Evolutionary conservation across 2,113 vertebrate species (phyloP).

Genomic region (Poeciliopsis turrubarensis): DNA sequence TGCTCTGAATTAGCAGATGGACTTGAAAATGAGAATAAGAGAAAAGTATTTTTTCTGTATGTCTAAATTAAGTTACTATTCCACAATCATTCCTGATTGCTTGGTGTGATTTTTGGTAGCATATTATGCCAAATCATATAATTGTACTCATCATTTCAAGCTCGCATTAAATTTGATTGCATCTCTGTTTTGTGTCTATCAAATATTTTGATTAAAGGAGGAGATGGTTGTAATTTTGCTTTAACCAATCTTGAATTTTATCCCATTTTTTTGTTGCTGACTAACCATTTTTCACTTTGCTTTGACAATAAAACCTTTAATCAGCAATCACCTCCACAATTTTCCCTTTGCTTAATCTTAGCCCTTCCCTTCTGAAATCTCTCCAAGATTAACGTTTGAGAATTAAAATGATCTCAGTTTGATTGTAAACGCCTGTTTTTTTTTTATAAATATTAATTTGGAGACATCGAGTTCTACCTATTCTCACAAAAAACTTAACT

Average conservation of each 20-base stretch:
- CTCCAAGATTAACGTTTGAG: neutral
- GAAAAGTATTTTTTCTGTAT: neutral
- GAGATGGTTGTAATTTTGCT: constrained; percentile 6
- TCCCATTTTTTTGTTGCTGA: neutral
- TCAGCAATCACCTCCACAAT: neutral
- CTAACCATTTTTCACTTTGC: neutral
- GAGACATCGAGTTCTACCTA: neutral
- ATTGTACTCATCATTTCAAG: neutral
- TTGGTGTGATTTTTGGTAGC: neutral
- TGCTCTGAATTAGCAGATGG: neutral
- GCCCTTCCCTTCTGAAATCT: neutral
- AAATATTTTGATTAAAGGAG: constrained; percentile 14
- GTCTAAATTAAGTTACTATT: constrained; percentile 38
- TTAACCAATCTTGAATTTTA: neutral
- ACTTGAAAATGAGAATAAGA: neutral
- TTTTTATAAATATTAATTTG: neutral
- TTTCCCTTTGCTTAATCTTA: neutral
- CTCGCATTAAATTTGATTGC: constrained; percentile 13
- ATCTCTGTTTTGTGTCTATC: neutral
- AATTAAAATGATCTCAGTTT: constrained; percentile 3
- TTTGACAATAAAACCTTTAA: neutral
- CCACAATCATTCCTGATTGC: neutral
- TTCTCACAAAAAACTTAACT: neutral
- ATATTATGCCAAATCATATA: constrained; percentile 1
- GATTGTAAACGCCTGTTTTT: neutral